Evolutionary conservation across 2,797 vertebrate species (phyloP), one percentile per base, ranked within the genome.

Genomic region (Hozukius guyotensis): DNA sequence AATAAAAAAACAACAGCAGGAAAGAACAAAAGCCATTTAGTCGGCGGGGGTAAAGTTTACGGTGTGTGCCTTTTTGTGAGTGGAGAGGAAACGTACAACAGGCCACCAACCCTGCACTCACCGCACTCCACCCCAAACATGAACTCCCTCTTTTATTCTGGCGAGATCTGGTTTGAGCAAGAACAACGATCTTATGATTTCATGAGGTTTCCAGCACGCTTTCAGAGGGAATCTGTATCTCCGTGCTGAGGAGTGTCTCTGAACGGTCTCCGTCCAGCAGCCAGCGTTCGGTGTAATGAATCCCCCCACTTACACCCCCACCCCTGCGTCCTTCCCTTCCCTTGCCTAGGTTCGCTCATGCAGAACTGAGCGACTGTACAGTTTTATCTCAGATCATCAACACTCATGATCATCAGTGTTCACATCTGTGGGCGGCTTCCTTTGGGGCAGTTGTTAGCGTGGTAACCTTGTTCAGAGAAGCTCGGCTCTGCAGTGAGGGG

Each of bases 11-110:
- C 76, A 87, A 88, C 81, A 63, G 81, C 75, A 85, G 72, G 77
- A 86, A 91, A 90, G 87, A 95, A 95, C 92, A 95, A 94, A 93
- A 92, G 90, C 83, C 87, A 89, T 90, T 93, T 90, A 90, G 89
- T 81, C 29, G 1, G 55, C 81, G 56, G 78, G 73, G 77, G 72
- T 65, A 64, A 83, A 82, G 84, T 90, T 75, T 72, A 80, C 2
- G 2, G 57, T 7, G 25, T 63, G 52, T 64, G 68, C 42, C 63
- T 31, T 75, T 81, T 71, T 64, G 72, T 86, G 74, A 61, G 71
- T 81, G 64, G 18, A 78, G 67, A 63, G 32, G 55, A 84, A 87
- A 70, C 42, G 71, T 11, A 72, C 64, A 85, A 46, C 66, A 64
- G 65, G 32, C 49, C 66, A 80, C 62, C 71, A 80, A 34, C 55